Evolutionary conservation across 2,888 invertebrate genomes (phyloP).

Genomic region (Andrena camellia): DNA sequence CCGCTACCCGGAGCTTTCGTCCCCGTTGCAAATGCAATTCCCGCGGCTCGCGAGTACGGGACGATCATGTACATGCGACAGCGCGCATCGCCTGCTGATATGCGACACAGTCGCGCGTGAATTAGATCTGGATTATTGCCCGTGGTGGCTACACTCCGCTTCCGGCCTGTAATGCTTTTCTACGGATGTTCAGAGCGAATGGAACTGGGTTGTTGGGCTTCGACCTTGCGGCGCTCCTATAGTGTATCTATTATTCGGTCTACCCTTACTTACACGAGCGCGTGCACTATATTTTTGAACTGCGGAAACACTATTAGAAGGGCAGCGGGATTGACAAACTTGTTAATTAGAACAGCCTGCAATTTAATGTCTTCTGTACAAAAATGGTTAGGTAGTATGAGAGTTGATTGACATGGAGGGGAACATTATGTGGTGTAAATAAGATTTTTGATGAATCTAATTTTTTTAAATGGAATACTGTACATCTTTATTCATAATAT

Average conservation of each 20-base stretch:
- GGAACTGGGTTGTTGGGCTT: slow-evolving; percentile 58
- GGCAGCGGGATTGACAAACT: not conserved
- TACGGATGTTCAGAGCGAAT: slow-evolving; percentile 45
- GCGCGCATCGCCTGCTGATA: slow-evolving; percentile 17
- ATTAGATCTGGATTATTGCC: slow-evolving; percentile 73
- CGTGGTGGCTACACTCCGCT: slow-evolving; percentile 60
- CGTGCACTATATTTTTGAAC: slow-evolving; percentile 6
- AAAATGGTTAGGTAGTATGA: no score
- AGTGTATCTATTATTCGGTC: not conserved
- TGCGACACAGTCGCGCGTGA: slow-evolving; percentile 41
- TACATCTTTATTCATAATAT: no score
- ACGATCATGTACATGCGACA: slow-evolving; percentile 32
- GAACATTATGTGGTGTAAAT: no score
- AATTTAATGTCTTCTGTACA: not conserved
- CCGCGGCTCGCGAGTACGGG: slow-evolving; percentile 13
- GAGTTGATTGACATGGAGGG: no score
- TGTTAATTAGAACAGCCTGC: not conserved
- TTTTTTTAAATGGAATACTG: no score
- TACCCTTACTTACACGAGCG: slow-evolving; percentile 9
- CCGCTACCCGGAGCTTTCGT: not conserved
- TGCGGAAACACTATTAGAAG: not conserved
- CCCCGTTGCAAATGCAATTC: slow-evolving; percentile 15
- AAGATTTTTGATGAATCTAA: no score
- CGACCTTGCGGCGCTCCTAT: slow-evolving; percentile 43
- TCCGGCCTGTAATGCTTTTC: slow-evolving; percentile 66